A percentile compares a stretch with the other conserved stretches of the same genome.
phyloP scores from a whole-genome alignment of 2,888 invertebrate genomes.

The Empis stercorea region DNA sequence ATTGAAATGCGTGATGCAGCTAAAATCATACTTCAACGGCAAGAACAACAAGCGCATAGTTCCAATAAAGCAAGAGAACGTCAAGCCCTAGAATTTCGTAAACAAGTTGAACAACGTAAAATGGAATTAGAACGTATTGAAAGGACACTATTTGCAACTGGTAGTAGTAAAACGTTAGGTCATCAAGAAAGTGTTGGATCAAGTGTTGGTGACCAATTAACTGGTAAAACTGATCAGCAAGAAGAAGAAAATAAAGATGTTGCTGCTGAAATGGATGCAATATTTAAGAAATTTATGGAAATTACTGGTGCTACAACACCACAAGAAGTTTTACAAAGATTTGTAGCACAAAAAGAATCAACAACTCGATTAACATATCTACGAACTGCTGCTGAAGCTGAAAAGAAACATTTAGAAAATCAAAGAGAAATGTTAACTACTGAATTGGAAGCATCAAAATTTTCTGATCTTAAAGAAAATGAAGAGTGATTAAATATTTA shows the following conservation, averaged over 20 bases:
- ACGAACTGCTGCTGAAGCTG: conserved; percentile 56
- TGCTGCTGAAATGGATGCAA: conserved; percentile 43
- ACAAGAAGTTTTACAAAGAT: conserved; percentile 60
- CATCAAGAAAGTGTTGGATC: conserved; percentile 48
- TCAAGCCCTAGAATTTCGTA: conserved; percentile 49
- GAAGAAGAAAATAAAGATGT: conserved; percentile 28
- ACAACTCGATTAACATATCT: conserved; percentile 55
- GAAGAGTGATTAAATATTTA: conserved; percentile 48
- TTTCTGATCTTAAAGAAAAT: conserved; percentile 64
- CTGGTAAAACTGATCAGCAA: conserved; percentile 31
- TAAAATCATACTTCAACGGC: conserved; percentile 51
- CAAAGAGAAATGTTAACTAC: conserved; percentile 49
- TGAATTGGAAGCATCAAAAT: conserved; percentile 64
- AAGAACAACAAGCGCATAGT: conserved; percentile 55
- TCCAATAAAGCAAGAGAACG: conserved; percentile 52
- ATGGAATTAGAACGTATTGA: conserved; percentile 64
- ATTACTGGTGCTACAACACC: conserved; percentile 64
- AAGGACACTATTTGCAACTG: conserved; percentile 58
- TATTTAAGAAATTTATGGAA: conserved; percentile 61
- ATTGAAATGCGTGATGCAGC: conserved; percentile 56
- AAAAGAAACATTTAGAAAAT: conserved; percentile 56
- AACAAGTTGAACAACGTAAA: conserved; percentile 56
- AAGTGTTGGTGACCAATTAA: conserved; percentile 33
- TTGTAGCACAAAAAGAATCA: conserved; percentile 60
- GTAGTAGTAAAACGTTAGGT: conserved; percentile 36